phyloP scores from a whole-genome alignment of 2,888 invertebrate species.

The Trisateles emortualis region DNA sequence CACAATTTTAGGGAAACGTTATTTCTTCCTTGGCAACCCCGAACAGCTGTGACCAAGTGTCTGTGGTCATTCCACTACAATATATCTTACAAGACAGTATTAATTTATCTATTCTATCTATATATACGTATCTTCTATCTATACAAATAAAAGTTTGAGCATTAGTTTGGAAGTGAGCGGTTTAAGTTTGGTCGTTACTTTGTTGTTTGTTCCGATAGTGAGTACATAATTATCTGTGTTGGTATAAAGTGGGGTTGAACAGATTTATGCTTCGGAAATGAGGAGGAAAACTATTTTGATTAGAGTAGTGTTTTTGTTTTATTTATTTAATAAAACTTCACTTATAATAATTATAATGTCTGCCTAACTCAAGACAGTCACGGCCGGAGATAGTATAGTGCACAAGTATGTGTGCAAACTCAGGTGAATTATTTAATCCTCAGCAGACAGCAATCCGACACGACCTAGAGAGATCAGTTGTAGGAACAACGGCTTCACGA shows the following conservation, averaged over 20 bases:
- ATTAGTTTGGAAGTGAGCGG: conserved; percentile 37
- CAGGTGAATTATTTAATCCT: too few species aligned
- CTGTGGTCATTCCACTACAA: conserved; percentile 36
- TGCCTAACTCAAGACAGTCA: too few species aligned
- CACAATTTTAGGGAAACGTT: conserved; percentile 6
- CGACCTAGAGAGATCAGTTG: too few species aligned
- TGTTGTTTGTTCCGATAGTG: conserved; percentile 38
- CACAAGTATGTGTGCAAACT: too few species aligned
- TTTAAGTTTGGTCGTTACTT: conserved; percentile 39
- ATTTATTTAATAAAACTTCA: too few species aligned
- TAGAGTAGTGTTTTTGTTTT: too few species aligned
- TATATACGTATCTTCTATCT: conserved; percentile 10
- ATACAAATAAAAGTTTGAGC: conserved; percentile 40
- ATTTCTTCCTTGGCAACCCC: conserved; percentile 6
- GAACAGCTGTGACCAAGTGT: conserved; percentile 30
- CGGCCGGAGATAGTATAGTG: too few species aligned
- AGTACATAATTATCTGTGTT: conserved; percentile 31
- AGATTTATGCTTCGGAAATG: conserved; percentile 16
- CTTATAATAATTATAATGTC: too few species aligned
- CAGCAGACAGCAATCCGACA: too few species aligned
- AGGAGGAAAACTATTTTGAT: too few species aligned
- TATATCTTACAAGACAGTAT: conserved; percentile 47
- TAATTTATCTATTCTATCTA: conserved; percentile 51
- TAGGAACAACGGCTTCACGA: too few species aligned
- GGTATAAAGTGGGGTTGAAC: conserved; percentile 19